Conservation (phyloP, 1,140 invertebrate genomes). For the Calosoma granatense region DNA sequence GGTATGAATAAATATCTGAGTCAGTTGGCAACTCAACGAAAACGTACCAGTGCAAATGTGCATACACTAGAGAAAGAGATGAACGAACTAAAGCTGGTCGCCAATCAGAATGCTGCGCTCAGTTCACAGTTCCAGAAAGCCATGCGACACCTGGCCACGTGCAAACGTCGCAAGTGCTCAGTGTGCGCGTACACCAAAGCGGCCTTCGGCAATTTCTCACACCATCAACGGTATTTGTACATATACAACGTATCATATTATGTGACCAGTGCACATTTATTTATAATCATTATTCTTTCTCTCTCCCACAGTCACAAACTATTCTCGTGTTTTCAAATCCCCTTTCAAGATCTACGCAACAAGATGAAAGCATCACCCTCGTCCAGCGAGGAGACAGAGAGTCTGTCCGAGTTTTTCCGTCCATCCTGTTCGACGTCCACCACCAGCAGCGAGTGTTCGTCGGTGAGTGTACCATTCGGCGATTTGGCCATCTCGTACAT, state of each 20-base stretch:
- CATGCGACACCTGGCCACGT: conserved; percentile 40
- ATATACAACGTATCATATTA: conserved; percentile 18
- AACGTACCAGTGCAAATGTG: conserved; percentile 19
- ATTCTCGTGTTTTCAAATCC: conserved; percentile 48
- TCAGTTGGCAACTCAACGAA: conserved; percentile 15
- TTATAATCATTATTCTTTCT: neutral
- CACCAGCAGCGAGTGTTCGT: conserved; percentile 28
- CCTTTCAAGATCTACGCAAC: conserved; percentile 42
- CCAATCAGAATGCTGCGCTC: conserved; percentile 33
- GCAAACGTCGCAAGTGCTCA: conserved; percentile 45
- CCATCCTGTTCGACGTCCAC: conserved; percentile 19
- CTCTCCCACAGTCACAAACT: conserved; percentile 38
- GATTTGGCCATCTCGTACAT: conserved; percentile 32
- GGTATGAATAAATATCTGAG: conserved; percentile 26
- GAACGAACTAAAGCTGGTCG: conserved; percentile 32
- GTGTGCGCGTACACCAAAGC: conserved; percentile 48
- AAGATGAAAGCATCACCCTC: conserved; percentile 41
- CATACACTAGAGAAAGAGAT: conserved; percentile 30
- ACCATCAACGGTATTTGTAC: conserved; percentile 36
- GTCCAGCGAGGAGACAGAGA: conserved; percentile 28
- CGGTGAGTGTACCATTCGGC: conserved; percentile 30
- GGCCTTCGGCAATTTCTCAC: conserved; percentile 45
- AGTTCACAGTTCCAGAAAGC: conserved; percentile 42
- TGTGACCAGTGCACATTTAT: too few relatives aligned
- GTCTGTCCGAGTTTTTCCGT: conserved; percentile 33